Conservation (phyloP, 2,888 invertebrate species). For the Amblyjoppa fuscipennis region DNA sequence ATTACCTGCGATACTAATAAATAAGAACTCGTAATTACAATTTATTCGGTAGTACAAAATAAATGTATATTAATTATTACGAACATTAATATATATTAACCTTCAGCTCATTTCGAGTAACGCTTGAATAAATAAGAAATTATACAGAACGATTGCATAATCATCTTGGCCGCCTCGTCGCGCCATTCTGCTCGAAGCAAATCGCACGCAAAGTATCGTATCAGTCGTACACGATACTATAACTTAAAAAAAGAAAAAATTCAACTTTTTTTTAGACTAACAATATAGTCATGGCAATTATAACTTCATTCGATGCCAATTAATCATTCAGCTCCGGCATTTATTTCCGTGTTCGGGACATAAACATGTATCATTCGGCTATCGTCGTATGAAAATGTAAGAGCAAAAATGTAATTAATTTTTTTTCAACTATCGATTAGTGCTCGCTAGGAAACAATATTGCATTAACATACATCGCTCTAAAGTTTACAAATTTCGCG, state of each 20-base stretch:
- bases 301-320: neutral
- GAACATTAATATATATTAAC: constrained; percentile 69
- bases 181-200: neutral
- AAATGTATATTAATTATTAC: constrained; percentile 76
- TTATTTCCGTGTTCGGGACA: neutral
- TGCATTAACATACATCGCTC: neutral
- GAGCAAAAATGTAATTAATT: neutral
- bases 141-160: neutral
- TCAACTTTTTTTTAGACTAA: neutral
- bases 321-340: neutral
- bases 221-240: neutral
- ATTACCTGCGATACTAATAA: constrained; percentile 37
- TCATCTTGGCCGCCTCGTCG: neutral
- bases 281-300: neutral
- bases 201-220: neutral
- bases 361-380: too few species aligned
- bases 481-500: neutral
- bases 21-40: constrained; percentile 55
- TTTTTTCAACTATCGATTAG: neutral
- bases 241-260: neutral
- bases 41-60: constrained; percentile 78
- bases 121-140: constrained; percentile 39
- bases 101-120: constrained; percentile 32
- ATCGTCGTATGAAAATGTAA: neutral
- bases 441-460: neutral